Evolutionary conservation across 2,888 invertebrate genomes (phyloP), one percentile per base, ranked within the genome.

Genomic region (Poecilobothrus nobilitatus): DNA sequence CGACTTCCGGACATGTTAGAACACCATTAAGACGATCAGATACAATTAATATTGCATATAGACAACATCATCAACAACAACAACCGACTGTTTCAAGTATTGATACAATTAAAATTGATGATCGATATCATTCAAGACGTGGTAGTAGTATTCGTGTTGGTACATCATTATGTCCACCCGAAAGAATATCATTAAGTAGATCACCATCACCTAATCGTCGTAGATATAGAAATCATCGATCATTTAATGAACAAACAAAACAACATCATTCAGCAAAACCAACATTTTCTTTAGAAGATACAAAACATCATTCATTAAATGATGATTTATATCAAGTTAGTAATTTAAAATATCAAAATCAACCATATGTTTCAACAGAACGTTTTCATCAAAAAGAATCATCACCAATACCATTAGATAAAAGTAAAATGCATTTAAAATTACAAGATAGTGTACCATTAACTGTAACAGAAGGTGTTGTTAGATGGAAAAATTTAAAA

Each of bases 41-140:
- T 74, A 82, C 82, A 70, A 78, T 82, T 76, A 80, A 82, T 76
- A 79, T 81, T 74, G 77, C 79, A 76, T 78, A 80, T 76, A 78
- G 76, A 76, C 81, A 80, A 76, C 80, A 81, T 78, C 79, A 71
- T 76, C 77, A 70, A 75, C 78, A 69, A 70, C n/a, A n/a, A 27
- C 70, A 79, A 21, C 44, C 67, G 41, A 66, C 69, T 20, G 73
- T 77, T 62, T 77, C 79, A 67, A 76, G 76, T 41, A 53, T 53
- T n/a, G 53, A 53, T 53, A 53, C 53, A 53, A 53, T 53, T 53
- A 53, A 53, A 53, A 53, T 53, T 18, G 70, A 71, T 70, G 72
- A 72, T 27, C 68, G 69, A 27, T 67, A 70, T 27, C 62, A 70
- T 53, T 69, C 71, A 5, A 76, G 80, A 2, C 79, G 82, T 71